phyloP scores from a whole-genome alignment of 2,888 invertebrate genomes.

The Parnassius mnemosyne region DNA sequence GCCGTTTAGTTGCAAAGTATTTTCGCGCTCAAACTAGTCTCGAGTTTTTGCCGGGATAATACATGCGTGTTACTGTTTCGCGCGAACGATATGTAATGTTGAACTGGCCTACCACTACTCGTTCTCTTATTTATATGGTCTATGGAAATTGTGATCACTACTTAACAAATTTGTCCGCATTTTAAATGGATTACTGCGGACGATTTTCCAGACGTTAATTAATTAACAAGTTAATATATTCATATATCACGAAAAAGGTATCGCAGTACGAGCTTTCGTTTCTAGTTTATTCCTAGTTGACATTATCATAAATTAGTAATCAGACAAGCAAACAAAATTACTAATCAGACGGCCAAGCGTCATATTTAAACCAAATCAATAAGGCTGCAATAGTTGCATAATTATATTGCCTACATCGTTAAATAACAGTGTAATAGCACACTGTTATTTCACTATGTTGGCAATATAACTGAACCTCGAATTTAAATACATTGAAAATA shows the following conservation, averaged over 20 bases:
- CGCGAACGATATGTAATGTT: constrained; percentile 26
- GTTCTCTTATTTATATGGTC: constrained; percentile 27
- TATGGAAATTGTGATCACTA: constrained; percentile 21
- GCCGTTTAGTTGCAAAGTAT: neutral
- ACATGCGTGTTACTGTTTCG: constrained; percentile 24
- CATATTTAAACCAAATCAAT: too few relatives aligned
- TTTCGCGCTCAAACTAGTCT: constrained; percentile 19
- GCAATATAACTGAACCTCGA: too few relatives aligned
- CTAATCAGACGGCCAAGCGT: too few relatives aligned
- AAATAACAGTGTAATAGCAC: too few relatives aligned
- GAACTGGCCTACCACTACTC: constrained; percentile 26
- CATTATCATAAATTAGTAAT: too few relatives aligned
- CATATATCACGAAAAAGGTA: neutral
- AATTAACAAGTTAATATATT: neutral
- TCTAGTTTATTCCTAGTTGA: neutral
- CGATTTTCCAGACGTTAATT: neutral
- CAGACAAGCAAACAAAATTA: too few relatives aligned
- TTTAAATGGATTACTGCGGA: constrained; percentile 22
- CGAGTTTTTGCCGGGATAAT: constrained; percentile 10
- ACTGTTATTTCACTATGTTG: too few relatives aligned
- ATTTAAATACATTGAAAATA: too few relatives aligned
- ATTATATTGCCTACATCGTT: too few relatives aligned
- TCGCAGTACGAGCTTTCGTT: neutral
- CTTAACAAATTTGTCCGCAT: constrained; percentile 16
- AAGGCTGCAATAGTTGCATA: too few relatives aligned